These are phyloP conservation scores for Catamblyrhynchus diadema DNA, from an alignment of 2,797 vertebrate genomes.

Conservation along the genomic window DNA sequence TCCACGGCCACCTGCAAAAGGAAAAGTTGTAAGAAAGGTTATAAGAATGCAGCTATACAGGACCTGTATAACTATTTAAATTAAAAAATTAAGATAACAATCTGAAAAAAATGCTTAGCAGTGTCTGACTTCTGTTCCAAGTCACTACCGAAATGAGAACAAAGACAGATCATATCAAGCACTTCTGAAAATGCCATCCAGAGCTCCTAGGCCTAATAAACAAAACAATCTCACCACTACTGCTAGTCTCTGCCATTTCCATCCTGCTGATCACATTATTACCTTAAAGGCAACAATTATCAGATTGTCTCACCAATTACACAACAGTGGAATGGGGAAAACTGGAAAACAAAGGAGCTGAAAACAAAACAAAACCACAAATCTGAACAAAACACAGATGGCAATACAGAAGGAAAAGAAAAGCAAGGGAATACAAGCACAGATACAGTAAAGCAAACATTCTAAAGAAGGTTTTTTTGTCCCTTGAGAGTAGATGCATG, in stretches of 20 bases:
- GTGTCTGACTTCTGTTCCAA: not conserved
- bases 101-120: not conserved
- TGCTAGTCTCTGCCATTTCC: not conserved
- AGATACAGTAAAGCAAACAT: not conserved
- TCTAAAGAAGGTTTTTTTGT: not conserved
- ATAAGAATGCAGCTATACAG: not conserved
- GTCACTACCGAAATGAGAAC: not conserved
- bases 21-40: not conserved
- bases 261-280: not conserved
- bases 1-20: constrained; percentile 53
- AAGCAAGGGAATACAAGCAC: not conserved
- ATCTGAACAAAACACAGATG: not conserved
- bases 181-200: not conserved
- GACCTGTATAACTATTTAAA: not conserved
- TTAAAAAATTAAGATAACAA: not conserved
- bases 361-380: not conserved
- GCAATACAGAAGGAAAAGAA: not conserved
- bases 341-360: not conserved
- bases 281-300: not conserved
- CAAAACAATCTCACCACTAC: not conserved
- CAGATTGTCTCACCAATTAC: not conserved
- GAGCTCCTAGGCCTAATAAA: not conserved
- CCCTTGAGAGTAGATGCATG: not conserved
- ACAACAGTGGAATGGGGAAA: not conserved
- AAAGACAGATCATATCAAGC: not conserved